phyloP scores from a whole-genome alignment of 1,140 invertebrate genomes.

The Drosophila setifemur region DNA sequence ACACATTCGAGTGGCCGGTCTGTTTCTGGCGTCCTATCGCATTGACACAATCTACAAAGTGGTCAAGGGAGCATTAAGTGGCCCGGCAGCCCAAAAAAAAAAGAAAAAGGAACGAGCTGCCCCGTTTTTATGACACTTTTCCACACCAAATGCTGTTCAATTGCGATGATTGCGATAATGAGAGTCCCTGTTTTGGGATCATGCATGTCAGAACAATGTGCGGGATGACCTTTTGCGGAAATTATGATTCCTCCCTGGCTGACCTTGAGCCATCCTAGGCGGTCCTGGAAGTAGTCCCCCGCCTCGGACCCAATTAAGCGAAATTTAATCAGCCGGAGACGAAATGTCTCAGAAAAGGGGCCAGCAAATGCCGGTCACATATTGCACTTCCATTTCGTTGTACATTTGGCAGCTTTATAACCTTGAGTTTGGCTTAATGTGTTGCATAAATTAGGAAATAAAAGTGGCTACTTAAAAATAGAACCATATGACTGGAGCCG shows the following conservation, averaged over 20 bases:
- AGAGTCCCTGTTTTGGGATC: slow-evolving; percentile 55
- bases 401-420: slow-evolving; percentile 22
- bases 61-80: slow-evolving; percentile 66
- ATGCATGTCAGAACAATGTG: slow-evolving; percentile 37
- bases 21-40: slow-evolving; percentile 48
- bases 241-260: slow-evolving; percentile 64
- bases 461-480: slow-evolving; percentile 27
- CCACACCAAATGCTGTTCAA: slow-evolving; percentile 71
- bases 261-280: slow-evolving; percentile 9
- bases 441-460: slow-evolving; percentile 42
- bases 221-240: slow-evolving; percentile 67
- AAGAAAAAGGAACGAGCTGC: slow-evolving; percentile 28
- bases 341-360: slow-evolving; percentile 27
- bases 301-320: slow-evolving; percentile 25
- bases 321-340: slow-evolving; percentile 55
- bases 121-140: slow-evolving; percentile 64
- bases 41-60: slow-evolving; percentile 71
- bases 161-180: slow-evolving; percentile 78
- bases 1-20: slow-evolving; percentile 67
- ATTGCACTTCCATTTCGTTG: slow-evolving; percentile 45
- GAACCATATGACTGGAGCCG: slow-evolving; percentile 1
- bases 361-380: slow-evolving; percentile 40
- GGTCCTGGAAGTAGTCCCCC: not conserved
- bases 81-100: slow-evolving; percentile 25
- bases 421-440: slow-evolving; percentile 27